Conservation (phyloP, 2,888 invertebrate genomes). For the Sepioteuthis lessoniana region DNA sequence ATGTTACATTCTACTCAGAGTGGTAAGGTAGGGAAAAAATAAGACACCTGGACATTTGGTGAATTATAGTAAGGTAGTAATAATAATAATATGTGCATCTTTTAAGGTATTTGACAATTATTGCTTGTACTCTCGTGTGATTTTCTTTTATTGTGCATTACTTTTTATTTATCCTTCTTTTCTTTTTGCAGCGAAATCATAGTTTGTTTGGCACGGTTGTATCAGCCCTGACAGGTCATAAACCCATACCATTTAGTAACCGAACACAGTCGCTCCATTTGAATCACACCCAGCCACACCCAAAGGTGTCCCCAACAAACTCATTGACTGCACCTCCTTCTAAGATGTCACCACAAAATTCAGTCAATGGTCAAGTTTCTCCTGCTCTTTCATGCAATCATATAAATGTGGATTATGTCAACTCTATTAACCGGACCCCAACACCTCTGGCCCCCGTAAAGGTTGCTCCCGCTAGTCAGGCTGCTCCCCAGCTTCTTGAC, state of each 20-base stretch:
- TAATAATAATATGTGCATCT: no score
- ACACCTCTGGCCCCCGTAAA: constrained; percentile 62
- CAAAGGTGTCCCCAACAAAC: constrained; percentile 67
- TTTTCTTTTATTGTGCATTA: not conserved
- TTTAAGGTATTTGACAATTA: not conserved
- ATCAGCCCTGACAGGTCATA: constrained; percentile 67
- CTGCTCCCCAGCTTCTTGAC: constrained; percentile 43
- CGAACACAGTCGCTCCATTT: constrained; percentile 71
- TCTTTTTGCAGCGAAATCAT: constrained; percentile 87
- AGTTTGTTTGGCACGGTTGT: constrained; percentile 92
- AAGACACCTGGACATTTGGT: no score
- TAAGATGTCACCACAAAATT: constrained; percentile 65
- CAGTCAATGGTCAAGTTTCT: constrained; percentile 66
- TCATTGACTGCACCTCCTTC: constrained; percentile 65
- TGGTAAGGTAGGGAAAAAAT: no score
- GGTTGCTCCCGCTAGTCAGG: constrained; percentile 58
- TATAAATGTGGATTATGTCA: constrained; percentile 68
- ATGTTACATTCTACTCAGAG: no score
- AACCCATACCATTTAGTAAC: constrained; percentile 66
- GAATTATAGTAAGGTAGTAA: no score
- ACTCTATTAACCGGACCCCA: constrained; percentile 68
- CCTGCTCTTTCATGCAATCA: constrained; percentile 66
- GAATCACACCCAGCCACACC: constrained; percentile 63
- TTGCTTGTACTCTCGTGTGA: not conserved
- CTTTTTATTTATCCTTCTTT: not conserved